phyloP scores from a whole-genome alignment of 2,888 invertebrate genomes.

The Serrognathus titanus region DNA sequence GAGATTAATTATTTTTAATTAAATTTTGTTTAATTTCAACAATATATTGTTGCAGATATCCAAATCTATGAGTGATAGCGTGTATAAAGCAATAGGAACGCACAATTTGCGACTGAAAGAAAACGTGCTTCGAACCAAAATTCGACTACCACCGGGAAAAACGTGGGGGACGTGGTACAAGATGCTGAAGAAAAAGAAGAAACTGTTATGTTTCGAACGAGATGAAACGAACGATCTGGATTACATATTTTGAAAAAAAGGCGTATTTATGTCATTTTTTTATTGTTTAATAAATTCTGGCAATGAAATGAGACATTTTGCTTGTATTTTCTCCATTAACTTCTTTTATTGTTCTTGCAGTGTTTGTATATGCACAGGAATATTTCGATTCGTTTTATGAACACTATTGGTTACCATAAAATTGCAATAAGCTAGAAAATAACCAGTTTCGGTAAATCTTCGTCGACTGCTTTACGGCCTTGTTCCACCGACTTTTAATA shows the following conservation, averaged over 20 bases:
- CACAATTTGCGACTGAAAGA: constrained; percentile 37
- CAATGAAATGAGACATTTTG: neutral
- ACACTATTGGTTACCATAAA: too few species aligned
- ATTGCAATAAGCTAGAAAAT: too few species aligned
- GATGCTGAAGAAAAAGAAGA: constrained; percentile 31
- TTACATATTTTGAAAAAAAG: constrained; percentile 1
- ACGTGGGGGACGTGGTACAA: constrained; percentile 32
- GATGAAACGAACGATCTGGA: constrained; percentile 1
- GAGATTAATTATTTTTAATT: too few species aligned
- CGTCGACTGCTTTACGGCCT: too few species aligned
- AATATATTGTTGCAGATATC: constrained; percentile 21
- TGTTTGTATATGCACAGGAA: too few species aligned
- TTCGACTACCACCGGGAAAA: constrained; percentile 28
- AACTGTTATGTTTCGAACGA: constrained; percentile 23
- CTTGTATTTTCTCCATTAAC: too few species aligned
- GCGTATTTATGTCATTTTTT: neutral
- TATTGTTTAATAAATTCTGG: neutral
- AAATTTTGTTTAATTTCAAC: too few species aligned
- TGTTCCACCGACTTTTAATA: neutral
- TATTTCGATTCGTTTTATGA: too few species aligned
- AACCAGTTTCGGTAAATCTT: too few species aligned
- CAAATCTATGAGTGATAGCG: constrained; percentile 28
- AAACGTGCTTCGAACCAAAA: constrained; percentile 31
- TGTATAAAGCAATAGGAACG: constrained; percentile 32
- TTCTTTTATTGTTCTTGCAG: too few species aligned